Evolutionary conservation across 2,113 vertebrate genomes (phyloP).

Genomic region (Leucoraja erinaceus): DNA sequence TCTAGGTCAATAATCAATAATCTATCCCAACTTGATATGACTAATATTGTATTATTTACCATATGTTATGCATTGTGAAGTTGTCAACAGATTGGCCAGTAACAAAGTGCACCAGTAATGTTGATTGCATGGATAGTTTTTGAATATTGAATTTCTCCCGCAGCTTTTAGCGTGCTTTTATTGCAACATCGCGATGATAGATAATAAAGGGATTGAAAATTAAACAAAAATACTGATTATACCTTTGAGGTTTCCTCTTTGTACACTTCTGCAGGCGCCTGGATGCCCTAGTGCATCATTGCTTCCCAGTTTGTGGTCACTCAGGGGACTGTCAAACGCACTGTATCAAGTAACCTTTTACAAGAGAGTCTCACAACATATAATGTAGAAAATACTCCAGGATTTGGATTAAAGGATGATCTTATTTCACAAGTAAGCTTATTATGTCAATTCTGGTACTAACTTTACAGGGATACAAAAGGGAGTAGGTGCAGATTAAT

Average conservation of each 20-base stretch:
- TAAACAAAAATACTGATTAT: neutral
- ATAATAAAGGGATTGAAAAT: slow-evolving; percentile 29
- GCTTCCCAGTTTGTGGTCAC: slow-evolving; percentile 9
- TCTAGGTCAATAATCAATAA: slow-evolving; percentile 6
- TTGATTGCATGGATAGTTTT: neutral
- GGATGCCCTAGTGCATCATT: neutral
- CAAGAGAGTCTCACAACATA: neutral
- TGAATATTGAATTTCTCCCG: slow-evolving; percentile 15
- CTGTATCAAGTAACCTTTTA: slow-evolving; percentile 14
- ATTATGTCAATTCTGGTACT: neutral
- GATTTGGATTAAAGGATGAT: slow-evolving; percentile 28
- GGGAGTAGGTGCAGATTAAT: neutral
- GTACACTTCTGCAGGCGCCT: neutral
- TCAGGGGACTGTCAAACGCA: neutral
- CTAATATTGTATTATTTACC: neutral
- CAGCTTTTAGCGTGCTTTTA: neutral
- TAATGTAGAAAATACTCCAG: slow-evolving; percentile 1
- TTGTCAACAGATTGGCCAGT: neutral
- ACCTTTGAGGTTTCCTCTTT: slow-evolving; percentile 5
- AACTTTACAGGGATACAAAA: neutral
- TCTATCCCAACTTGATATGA: neutral
- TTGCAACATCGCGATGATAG: slow-evolving; percentile 6
- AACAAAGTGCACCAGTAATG: neutral
- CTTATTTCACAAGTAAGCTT: neutral
- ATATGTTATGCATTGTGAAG: neutral